Evolutionary conservation across 2,797 vertebrate species (phyloP).

Genomic region (Chelidonichthys spinosus): DNA sequence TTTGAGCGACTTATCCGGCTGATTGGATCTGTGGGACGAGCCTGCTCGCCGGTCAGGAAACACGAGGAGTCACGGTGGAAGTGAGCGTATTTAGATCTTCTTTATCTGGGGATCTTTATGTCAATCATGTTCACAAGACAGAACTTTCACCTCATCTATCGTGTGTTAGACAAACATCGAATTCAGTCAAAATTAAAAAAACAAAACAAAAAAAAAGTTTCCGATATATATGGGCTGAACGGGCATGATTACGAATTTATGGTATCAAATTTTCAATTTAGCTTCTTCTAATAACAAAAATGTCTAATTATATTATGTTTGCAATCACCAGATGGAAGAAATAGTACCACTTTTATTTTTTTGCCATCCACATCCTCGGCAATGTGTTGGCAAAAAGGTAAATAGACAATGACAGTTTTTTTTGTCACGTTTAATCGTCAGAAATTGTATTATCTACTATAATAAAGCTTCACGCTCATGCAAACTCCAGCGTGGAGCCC

Average conservation of each 20-base stretch:
- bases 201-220: too few relatives aligned
- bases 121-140: not conserved
- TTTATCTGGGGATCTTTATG: not conserved
- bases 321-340: not conserved
- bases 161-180: not conserved
- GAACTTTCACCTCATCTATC: not conserved
- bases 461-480: conserved; percentile 16
- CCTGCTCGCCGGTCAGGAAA: conserved; percentile 1
- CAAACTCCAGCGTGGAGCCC: conserved; percentile 44
- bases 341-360: not conserved
- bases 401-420: not conserved
- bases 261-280: not conserved
- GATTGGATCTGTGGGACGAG: conserved; percentile 12
- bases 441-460: not conserved
- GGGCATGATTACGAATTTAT: not conserved
- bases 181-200: not conserved
- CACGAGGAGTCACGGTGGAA: conserved; percentile 24
- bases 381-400: not conserved
- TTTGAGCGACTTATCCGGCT: conserved; percentile 31
- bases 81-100: not conserved
- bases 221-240: too few relatives aligned
- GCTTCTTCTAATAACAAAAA: not conserved
- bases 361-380: not conserved
- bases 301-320: not conserved
- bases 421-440: conserved; percentile 3